Evolutionary conservation across 1,140 invertebrate species (phyloP), one percentile per base, ranked within the genome.

Genomic region (Phortica variegata): DNA sequence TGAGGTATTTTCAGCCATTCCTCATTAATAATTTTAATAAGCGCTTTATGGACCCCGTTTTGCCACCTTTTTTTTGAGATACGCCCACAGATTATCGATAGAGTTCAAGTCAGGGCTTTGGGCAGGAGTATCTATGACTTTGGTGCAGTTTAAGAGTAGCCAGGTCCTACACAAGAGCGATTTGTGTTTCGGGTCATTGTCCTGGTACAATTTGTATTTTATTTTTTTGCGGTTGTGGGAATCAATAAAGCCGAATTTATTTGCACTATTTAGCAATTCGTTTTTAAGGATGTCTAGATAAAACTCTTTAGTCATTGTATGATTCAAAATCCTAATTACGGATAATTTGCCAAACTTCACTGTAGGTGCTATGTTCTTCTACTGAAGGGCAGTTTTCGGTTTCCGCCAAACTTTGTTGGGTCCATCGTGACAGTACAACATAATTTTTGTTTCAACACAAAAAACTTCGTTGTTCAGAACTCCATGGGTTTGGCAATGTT

Each of bases 81-180:
- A 26, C 23, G 23, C 41, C 41, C 41, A 43, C n/a, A 43, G 13
- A 43, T 43, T 43, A 15, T 43, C 39, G 1, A 18, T 33, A n/a
- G n/a, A n/a, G n/a, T n/a, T n/a, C n/a, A n/a, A n/a, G n/a, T n/a
- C n/a, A n/a, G n/a, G n/a, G n/a, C 36, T 39, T 39, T 47, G 45
- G 3, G 23, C 45, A n/a, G 26, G 34, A 9, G 45, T 47, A 13
- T 38, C 45, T 4, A 47, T 40, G 6, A 47, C 36, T 39, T 47
- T 47, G 10, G 5, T 8, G 34, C 36, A 29, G 8, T 39, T 18
- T 13, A 39, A 43, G 4, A 43, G 10, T 26, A 23, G 12, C 18
- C 21, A 43, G 18, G 8, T 39, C 18, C 18, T 47, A 33, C 16
- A 23, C 19, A 46, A 21, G n/a, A 19, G 3, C 18, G 44, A n/a